Evolutionary conservation across 2,113 vertebrate species (phyloP).

Genomic region (Prunella fulvescens): DNA sequence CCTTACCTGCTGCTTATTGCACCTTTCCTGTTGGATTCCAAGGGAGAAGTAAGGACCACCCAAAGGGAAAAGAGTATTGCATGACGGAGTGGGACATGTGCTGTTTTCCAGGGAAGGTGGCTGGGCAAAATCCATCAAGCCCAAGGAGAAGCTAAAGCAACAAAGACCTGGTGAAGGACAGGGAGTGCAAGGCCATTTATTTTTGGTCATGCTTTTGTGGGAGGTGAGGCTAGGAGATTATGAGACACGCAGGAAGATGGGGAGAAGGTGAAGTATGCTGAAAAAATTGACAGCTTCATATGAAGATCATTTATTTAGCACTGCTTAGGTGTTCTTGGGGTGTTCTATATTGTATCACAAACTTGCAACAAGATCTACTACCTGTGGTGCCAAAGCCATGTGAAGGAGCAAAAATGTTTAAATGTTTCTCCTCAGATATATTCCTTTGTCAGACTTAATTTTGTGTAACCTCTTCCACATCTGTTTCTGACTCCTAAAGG

Average conservation of each 20-base stretch:
- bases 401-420: not conserved
- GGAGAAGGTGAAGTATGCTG: not conserved
- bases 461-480: not conserved
- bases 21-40: not conserved
- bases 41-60: not conserved
- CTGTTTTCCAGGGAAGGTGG: not conserved
- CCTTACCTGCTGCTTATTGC: not conserved
- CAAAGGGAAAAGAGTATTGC: not conserved
- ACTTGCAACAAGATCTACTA: not conserved
- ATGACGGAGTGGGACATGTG: not conserved
- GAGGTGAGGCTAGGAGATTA: not conserved
- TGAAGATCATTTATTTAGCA: not conserved
- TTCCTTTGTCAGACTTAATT: not conserved
- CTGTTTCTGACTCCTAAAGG: not conserved
- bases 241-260: rapidly evolving
- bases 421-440: not conserved
- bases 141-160: not conserved
- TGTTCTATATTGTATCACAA: not conserved
- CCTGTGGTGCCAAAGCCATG: not conserved
- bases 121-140: not conserved
- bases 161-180: not conserved
- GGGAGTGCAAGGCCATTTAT: not conserved
- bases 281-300: not conserved
- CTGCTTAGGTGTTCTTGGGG: not conserved
- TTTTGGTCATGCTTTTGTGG: not conserved